Conservation (phyloP, 2,113 vertebrate species). For the Leptocoma aspasia region DNA sequence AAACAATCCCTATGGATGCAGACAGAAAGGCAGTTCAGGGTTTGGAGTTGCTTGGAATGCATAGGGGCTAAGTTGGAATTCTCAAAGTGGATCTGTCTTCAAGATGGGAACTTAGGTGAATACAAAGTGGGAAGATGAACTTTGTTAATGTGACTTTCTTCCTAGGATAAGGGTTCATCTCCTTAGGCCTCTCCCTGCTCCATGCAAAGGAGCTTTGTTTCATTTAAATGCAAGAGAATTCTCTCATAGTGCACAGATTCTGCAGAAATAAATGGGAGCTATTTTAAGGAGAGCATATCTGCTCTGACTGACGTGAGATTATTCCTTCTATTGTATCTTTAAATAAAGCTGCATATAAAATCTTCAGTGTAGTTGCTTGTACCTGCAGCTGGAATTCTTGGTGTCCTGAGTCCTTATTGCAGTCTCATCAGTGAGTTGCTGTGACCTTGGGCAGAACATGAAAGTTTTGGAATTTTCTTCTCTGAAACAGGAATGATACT, state of each 20-base stretch:
- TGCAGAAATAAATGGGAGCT: neutral
- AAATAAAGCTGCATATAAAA: neutral
- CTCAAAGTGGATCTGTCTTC: neutral
- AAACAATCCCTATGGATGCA: conserved; percentile 17
- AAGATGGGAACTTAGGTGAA: neutral
- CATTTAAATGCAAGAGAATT: neutral
- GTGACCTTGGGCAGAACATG: neutral
- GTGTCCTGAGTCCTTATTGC: neutral
- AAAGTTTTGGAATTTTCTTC: neutral
- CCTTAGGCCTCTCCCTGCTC: neutral
- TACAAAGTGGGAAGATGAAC: neutral
- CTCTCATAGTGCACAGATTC: neutral
- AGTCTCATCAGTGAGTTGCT: neutral
- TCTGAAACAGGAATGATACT: neutral
- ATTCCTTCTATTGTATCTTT: conserved; percentile 6
- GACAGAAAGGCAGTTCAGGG: neutral
- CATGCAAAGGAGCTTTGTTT: neutral
- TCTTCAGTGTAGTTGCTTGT: neutral
- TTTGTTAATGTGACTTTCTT: neutral
- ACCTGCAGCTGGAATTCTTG: conserved; percentile 20
- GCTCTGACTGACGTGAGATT: neutral
- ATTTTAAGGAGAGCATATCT: neutral
- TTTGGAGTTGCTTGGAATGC: neutral
- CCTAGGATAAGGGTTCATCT: neutral
- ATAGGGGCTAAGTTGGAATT: neutral